Evolutionary conservation across 2,888 invertebrate genomes (phyloP), one percentile per base, ranked within the genome.

Genomic region (Gasteruption jaculator): DNA sequence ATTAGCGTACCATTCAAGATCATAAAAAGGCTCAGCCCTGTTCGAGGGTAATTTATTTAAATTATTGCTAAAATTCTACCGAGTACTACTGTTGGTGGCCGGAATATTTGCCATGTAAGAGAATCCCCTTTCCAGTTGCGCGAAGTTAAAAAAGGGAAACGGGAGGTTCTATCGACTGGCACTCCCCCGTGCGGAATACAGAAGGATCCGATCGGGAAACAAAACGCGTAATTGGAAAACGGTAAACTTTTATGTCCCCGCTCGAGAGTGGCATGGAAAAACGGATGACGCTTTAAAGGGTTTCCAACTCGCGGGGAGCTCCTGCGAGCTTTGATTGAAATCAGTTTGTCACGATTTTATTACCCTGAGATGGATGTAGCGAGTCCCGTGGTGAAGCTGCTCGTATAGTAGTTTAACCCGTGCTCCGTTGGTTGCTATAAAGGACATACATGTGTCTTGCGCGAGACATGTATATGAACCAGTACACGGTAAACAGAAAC

Each of bases 291-390:
- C 8, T 38, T 21, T 19, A 41, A 8, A n/a, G 19, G 24, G 12
- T 41, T 38, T 11, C 19, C 20, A 29, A 38, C 31, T 29, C n/a
- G 29, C 14, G 7, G 20, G 31, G 25, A 24, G 18, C 15, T 2
- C n/a, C 20, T 2, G 16, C 12, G 24, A n/a, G 47, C 41, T 47
- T 47, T 49, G 49, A 47, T 47, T 47, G 44, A 49, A 49, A 49
- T 49, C 49, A 47, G 41, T 49, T 49, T 49, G 41, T 47, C 49
- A 38, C 38, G 30, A 49, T 49, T 49, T 49, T 49, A 49, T 49
- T 49, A 48, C 30, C 38, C 22, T 16, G 34, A 22, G 29, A 48
- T 38, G 46, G 38, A 48, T 38, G n/a, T n/a, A n/a, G 32, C 27
- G 41, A 34, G 27, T 19, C 20, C 26, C 18, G 37, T 16, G 20